Evolutionary conservation across 2,797 vertebrate genomes (phyloP), one percentile per base, ranked within the genome.

Genomic region (Pseudomugil gertrudae): DNA sequence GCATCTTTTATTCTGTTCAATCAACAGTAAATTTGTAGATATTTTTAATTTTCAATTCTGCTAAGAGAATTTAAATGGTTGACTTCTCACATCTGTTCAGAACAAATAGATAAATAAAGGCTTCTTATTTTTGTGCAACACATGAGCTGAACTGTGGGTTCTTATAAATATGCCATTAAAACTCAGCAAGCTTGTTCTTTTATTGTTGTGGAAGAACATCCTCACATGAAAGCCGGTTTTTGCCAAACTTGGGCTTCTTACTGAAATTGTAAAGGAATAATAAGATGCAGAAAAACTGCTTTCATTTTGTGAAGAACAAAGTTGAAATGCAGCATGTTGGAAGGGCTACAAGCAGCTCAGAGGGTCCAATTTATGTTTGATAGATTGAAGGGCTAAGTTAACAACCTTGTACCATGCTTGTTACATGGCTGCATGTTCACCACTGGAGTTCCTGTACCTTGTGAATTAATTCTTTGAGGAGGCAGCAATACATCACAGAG

Each of bases 1-100:
- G 68, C 67, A 82, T 85, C 47, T 67, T 23, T 85, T 74, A 68
- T 29, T 65, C 72, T 11, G 30, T 57, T 76, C 62, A 68, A 78
- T 80, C 56, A 74, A 23, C 4, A 19, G 32, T 14, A 52, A 51
- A 57, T 24, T 13, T 55, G 29, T 27, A 47, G 9, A 17, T 21
- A 54, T 65, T 76, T 74, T 56, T 33, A 52, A 58, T 66, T 51
- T 23, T 8, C 35, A 13, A 33, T n/a, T 21, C 7, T 9, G 43
- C 8, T 3, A 47, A 47, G n/a, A 23, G 8, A 6, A 21, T 7
- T 21, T 21, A 47, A 47, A 47, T 4, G 19, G 8, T 9, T 45
- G 19, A 8, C 19, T 45, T 9, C 40, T n/a, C 40, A 45, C 7
- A 3, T 9, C 40, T 45, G 2, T n/a, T 45, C 8, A 9, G 7